A percentile compares a stretch with the other conserved stretches of the same genome.
Conservation (phyloP, 1,140 invertebrate species). For the Drosophila arizonae region DNA sequence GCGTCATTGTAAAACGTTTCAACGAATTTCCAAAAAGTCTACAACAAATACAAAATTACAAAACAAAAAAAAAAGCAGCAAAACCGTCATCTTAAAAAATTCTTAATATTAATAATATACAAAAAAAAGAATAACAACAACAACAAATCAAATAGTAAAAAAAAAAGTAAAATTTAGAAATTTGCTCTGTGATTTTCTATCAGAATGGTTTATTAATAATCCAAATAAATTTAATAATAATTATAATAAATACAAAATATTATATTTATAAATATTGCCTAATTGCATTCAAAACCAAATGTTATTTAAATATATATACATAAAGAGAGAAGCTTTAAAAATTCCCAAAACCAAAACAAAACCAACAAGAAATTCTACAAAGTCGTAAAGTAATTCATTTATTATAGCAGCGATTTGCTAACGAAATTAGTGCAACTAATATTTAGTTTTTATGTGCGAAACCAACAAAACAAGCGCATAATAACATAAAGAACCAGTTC, state of each 20-base stretch:
- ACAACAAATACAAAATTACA: conserved; percentile 13
- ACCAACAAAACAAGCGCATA: conserved; percentile 25
- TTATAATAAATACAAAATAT: conserved; percentile 46
- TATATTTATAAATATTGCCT: conserved; percentile 67
- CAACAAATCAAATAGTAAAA: conserved; percentile 25
- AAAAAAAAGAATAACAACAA: background rate
- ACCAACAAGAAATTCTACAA: conserved; percentile 15
- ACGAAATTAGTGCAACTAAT: conserved; percentile 37
- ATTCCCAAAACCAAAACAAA: conserved; percentile 40
- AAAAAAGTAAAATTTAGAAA: conserved; percentile 66
- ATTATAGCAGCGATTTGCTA: conserved; percentile 10
- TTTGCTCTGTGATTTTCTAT: conserved; percentile 81
- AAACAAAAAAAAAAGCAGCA: conserved; percentile 33
- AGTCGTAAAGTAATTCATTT: conserved; percentile 24
- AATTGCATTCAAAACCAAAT: conserved; percentile 53
- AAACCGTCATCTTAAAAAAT: conserved; percentile 38
- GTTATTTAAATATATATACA: conserved; percentile 33
- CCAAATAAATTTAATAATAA: conserved; percentile 57
- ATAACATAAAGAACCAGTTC: conserved; percentile 12
- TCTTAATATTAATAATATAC: conserved; percentile 20
- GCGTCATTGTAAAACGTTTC: conserved; percentile 56
- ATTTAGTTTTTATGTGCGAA: conserved; percentile 39
- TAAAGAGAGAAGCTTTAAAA: conserved; percentile 59
- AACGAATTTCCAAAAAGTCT: conserved; percentile 78
- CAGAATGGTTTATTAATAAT: conserved; percentile 77